Percentiles rank a stretch among this genome's conserved stretches.
Evolutionary conservation across 2,797 vertebrate genomes (phyloP).

Genomic region (Scolopax bukidnonensis): DNA sequence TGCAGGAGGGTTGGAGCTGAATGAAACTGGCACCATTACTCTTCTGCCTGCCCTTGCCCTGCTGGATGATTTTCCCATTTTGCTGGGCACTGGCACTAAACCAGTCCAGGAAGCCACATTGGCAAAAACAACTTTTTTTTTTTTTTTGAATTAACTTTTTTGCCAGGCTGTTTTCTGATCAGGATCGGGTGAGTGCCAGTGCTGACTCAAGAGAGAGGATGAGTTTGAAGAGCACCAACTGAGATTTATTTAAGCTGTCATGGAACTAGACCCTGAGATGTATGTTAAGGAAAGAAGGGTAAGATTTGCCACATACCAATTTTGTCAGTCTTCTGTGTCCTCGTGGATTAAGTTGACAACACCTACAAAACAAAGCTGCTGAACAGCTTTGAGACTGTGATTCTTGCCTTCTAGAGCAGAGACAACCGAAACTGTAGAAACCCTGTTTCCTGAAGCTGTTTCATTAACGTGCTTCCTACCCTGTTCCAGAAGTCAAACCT

Average conservation of each 20-base stretch:
- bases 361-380: background rate
- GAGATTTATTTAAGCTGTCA: background rate
- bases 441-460: background rate
- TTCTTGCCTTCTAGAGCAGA: background rate
- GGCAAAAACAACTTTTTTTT: slow-evolving; percentile 5
- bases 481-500: background rate
- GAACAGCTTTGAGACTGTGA: background rate
- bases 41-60: background rate
- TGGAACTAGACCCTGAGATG: background rate
- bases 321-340: background rate
- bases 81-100: background rate
- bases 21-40: background rate
- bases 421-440: background rate
- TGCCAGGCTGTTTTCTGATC: slow-evolving; percentile 17
- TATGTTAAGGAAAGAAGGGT: background rate
- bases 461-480: background rate
- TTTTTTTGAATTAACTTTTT: background rate
- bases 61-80: background rate
- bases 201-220: slow-evolving; percentile 45
- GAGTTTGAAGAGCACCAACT: slow-evolving; percentile 10
- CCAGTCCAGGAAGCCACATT: slow-evolving; percentile 44
- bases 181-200: background rate
- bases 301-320: background rate
- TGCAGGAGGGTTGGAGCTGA: background rate
- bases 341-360: background rate